Evolutionary conservation across 2,113 vertebrate genomes (phyloP).

Genomic region (Ochotona curzoniae): DNA sequence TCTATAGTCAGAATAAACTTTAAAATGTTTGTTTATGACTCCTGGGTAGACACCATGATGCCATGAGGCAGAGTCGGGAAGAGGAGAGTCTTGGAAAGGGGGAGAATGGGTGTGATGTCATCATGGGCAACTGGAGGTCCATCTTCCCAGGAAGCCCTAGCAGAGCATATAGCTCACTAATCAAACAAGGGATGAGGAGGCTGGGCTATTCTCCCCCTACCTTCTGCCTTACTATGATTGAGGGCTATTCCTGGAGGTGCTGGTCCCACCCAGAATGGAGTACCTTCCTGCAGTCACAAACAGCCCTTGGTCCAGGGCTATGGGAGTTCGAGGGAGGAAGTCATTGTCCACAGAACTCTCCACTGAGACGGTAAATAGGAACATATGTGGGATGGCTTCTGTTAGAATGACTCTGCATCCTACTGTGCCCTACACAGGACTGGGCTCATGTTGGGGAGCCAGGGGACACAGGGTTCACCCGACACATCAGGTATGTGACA

Average conservation of each 20-base stretch:
- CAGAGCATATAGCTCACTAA: accelerated
- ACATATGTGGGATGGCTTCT: background rate
- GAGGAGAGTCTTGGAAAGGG: background rate
- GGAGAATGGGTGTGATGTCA: background rate
- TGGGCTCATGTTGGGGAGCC: too few species aligned
- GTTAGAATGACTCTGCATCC: background rate
- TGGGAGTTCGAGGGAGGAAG: background rate
- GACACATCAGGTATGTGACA: background rate
- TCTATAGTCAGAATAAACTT: background rate
- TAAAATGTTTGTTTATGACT: background rate
- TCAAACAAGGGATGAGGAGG: accelerated
- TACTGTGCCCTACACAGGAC: background rate
- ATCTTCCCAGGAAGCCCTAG: accelerated
- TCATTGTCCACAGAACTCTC: background rate
- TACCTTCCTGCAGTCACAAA: background rate
- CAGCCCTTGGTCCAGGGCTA: background rate
- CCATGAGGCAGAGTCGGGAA: background rate
- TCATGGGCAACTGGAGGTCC: accelerated
- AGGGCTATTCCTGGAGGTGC: background rate
- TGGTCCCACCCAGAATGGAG: background rate
- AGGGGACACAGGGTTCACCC: background rate
- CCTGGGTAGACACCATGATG: background rate
- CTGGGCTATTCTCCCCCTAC: accelerated
- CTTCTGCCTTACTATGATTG: background rate
- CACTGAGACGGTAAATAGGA: background rate